Evolutionary conservation across 92 coral and sea anemone genomes (phyloP), one percentile per base, ranked within the genome.

Genomic region (Epizoanthus fatuus): DNA sequence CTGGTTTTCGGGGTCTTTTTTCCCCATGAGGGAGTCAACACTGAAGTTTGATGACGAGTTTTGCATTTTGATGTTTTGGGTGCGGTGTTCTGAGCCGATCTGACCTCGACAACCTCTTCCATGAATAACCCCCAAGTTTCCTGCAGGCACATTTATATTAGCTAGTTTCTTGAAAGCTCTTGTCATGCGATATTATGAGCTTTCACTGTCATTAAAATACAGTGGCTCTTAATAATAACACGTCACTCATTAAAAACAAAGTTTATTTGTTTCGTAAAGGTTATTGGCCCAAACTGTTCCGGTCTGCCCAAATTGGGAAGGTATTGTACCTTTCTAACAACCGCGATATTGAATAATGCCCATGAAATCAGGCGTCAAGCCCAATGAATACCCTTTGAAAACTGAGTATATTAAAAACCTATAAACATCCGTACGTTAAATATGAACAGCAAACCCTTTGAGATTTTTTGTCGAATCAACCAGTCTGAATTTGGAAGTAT

Each of bases 21-120:
- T 94, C 38, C 96, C 93, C 86, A 94, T 94, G 19, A 94, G 85
- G 55, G 98, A 94, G 25, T 94, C 98, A 3, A 94, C 98, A 73
- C 85, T 94, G 49, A 94, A 94, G 70, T 77, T 77, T 77, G 82
- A 77, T 35, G 93, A 80, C 37, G 90, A 86, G 59, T 63, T 86
- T 81, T 90, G 93, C 93, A 90, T 90, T 72, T 86, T 72, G 56
- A 37, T 42, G 82, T 40, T 40, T 15, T 10, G 57, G 70, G 84
- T 20, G 53, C 74, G 88, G 82, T 22, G 63, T 29, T 32, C 67
- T 79, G 13, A 17, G 22, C 76, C 74, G 84, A 52, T 71, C 67
- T 84, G 88, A 60, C 80, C 47, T 45, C 70, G 25, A 44, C 54
- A 59, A n/a, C 13, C 70, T 62, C 29, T 29, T 2, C 37, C 25